Percentiles rank a stretch among this genome's conserved stretches.
Evolutionary conservation across 2,113 vertebrate genomes (phyloP).

Genomic region (cat (Felis catus)): F.catus_Fca126_mat1.0 CM031414.1:136871501-136872000

Average conservation of each 20-base stretch:
- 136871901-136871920: background rate
- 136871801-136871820: no score
- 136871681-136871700: no score
- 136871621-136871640: background rate
- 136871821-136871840: no score
- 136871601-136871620: background rate
- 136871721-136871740: no score
- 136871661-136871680: no score
- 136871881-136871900: no score
- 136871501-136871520: background rate
- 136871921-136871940: background rate
- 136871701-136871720: no score
- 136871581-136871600: background rate
- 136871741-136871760: no score
- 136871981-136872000: background rate
- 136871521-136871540: background rate
- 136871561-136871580: background rate
- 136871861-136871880: no score
- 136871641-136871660: background rate
- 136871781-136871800: no score
- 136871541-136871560: background rate
- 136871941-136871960: background rate
- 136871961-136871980: background rate
- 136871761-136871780: no score
- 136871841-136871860: no score